A percentile compares a stretch with the other conserved stretches of the same genome.
These are phyloP conservation scores for Euthynnus affinis DNA, from an alignment of 2,797 vertebrate genomes.

Conservation along the genomic window DNA sequence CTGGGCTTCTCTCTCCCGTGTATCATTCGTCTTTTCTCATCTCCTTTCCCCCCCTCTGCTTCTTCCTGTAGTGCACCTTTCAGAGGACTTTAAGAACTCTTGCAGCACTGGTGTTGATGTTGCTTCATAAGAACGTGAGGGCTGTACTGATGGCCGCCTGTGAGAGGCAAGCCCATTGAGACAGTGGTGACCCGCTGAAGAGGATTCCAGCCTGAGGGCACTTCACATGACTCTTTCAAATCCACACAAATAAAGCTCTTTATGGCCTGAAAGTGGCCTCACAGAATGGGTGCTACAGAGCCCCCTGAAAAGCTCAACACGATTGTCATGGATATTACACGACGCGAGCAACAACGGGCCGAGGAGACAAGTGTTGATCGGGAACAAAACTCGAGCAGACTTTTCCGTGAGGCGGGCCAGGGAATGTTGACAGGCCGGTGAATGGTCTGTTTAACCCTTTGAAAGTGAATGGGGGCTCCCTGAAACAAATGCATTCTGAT, in stretches of 20 bases:
- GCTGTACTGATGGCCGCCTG: constrained; percentile 93
- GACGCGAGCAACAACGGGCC: constrained; percentile 95
- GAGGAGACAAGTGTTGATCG: constrained; percentile 93
- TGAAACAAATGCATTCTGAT: constrained; percentile 97
- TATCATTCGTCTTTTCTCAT: constrained; percentile 8
- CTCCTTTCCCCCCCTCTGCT: background rate
- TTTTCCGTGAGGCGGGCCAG: constrained; percentile 90
- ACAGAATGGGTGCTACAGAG: constrained; percentile 89
- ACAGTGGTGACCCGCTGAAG: constrained; percentile 93
- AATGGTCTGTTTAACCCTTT: constrained; percentile 99
- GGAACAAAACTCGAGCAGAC: constrained; percentile 94
- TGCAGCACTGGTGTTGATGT: constrained; percentile 77
- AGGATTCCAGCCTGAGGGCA: constrained; percentile 94
- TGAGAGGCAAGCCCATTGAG: constrained; percentile 95
- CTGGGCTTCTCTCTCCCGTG: constrained; percentile 12
- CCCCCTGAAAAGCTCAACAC: constrained; percentile 92
- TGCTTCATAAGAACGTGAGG: constrained; percentile 95
- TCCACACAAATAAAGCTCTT: constrained; percentile 99
- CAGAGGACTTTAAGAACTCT: constrained; percentile 81
- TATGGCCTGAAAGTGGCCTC: constrained; percentile 98
- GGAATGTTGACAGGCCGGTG: constrained; percentile 96
- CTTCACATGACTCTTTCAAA: constrained; percentile 99
- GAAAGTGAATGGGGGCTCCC: constrained; percentile 94
- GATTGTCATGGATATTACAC: constrained; percentile 99
- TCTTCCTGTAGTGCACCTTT: constrained; percentile 83